These are phyloP conservation scores for Hydrolagus colliei DNA, from an alignment of 2,797 vertebrate genomes.

Conservation along the genomic window DNA sequence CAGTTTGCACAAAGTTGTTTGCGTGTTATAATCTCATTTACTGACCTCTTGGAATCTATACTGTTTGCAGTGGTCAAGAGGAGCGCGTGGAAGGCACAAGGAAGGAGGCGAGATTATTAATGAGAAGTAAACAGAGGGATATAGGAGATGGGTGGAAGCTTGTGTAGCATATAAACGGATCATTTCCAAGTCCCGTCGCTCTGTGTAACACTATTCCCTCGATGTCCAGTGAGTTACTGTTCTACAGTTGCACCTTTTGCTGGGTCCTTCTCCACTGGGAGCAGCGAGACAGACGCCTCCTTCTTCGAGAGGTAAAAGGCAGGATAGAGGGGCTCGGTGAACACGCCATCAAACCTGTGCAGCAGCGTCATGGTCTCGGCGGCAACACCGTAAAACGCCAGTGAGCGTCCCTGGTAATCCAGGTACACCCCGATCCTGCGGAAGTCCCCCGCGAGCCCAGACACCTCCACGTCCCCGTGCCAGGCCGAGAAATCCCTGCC, in stretches of 20 bases:
- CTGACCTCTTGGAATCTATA: no score
- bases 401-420: slow-evolving; percentile 52
- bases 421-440: slow-evolving; percentile 59
- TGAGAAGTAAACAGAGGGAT: no score
- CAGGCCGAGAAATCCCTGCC: slow-evolving; percentile 69
- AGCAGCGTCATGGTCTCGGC: slow-evolving; percentile 53
- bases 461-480: slow-evolving; percentile 64
- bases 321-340: slow-evolving; percentile 64
- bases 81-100: no score
- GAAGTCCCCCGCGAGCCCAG: slow-evolving; percentile 50
- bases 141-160: no score
- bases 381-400: slow-evolving; percentile 61
- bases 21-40: no score
- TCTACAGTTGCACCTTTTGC: neutral
- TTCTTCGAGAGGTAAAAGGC: slow-evolving; percentile 75
- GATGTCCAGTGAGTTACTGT: neutral
- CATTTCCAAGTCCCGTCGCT: no score
- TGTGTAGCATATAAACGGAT: no score
- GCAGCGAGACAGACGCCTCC: slow-evolving; percentile 56
- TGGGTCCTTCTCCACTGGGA: slow-evolving; percentile 36
- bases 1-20: no score
- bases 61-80: no score
- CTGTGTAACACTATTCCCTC: no score
- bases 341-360: slow-evolving; percentile 57
- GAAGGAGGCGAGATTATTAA: no score